phyloP scores from a whole-genome alignment of 1,140 invertebrate species.

The Rhagoletis pomonella region DNA sequence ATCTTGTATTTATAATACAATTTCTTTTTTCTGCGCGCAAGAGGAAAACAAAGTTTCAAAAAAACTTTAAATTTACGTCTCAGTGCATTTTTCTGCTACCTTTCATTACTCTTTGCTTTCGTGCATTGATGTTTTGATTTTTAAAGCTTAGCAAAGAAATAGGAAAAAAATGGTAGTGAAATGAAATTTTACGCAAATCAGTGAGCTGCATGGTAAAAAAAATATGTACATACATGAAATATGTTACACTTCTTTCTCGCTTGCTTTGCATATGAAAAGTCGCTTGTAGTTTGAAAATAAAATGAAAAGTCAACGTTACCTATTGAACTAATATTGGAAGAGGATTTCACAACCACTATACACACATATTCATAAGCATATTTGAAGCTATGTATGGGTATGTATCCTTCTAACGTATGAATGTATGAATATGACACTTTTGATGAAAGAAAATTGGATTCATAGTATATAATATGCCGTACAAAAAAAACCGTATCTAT shows the following conservation, averaged over 20 bases:
- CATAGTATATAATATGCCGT: not conserved
- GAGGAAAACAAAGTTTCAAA: not conserved
- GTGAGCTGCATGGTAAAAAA: not conserved
- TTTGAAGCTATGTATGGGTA: not conserved
- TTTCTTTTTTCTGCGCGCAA: not conserved
- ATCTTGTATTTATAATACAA: slow-evolving; percentile 40
- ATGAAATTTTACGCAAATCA: slow-evolving; percentile 29
- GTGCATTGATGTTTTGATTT: slow-evolving; percentile 29
- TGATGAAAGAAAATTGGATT: slow-evolving; percentile 46
- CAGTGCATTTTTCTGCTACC: not conserved
- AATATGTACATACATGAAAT: not conserved
- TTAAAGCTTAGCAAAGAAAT: not conserved
- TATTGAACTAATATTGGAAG: not conserved
- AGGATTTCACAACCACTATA: not conserved
- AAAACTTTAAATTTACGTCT: not conserved
- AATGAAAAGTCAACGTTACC: not conserved
- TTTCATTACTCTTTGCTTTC: not conserved
- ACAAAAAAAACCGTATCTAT: not conserved
- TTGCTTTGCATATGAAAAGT: not conserved
- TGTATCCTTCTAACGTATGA: not conserved
- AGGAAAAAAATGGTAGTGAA: not conserved
- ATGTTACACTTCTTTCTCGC: not conserved
- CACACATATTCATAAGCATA: not conserved
- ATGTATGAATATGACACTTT: not conserved
- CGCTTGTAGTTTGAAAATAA: not conserved